Evolutionary conservation across 2,888 invertebrate genomes (phyloP).

Genomic region (Lepidonotus clava): DNA sequence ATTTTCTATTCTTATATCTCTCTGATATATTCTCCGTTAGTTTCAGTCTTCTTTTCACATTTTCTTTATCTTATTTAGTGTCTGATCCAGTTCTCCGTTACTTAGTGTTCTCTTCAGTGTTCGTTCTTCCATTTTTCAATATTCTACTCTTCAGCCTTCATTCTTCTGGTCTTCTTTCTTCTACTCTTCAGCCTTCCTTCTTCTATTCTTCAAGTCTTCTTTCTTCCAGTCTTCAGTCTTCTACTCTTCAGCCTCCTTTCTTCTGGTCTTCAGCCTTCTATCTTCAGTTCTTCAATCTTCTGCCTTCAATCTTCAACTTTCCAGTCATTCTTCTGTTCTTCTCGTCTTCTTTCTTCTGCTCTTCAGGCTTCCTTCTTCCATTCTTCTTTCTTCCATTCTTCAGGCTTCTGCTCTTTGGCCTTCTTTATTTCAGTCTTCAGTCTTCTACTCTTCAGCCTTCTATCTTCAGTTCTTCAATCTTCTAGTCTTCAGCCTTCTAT

Average conservation of each 20-base stretch:
- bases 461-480: too few species aligned
- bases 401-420: background rate
- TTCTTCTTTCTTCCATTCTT: background rate
- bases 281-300: background rate
- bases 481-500: too few species aligned
- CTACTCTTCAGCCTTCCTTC: conserved; percentile 13
- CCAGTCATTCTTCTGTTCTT: background rate
- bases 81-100: too few species aligned
- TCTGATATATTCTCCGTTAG: background rate
- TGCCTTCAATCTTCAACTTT: background rate
- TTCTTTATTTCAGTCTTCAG: background rate
- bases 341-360: background rate
- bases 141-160: background rate
- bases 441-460: background rate
- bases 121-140: background rate
- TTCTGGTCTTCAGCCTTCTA: background rate
- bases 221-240: background rate
- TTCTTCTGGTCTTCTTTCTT: background rate
- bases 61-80: background rate
- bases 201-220: background rate
- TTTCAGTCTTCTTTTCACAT: background rate
- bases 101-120: background rate
- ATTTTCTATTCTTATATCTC: background rate
- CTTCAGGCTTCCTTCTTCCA: background rate
- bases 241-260: background rate